A percentile compares a stretch with the other conserved stretches of the same genome.
phyloP scores from a whole-genome alignment of 2,888 invertebrate species.

The Scaptomyza polygonia region DNA sequence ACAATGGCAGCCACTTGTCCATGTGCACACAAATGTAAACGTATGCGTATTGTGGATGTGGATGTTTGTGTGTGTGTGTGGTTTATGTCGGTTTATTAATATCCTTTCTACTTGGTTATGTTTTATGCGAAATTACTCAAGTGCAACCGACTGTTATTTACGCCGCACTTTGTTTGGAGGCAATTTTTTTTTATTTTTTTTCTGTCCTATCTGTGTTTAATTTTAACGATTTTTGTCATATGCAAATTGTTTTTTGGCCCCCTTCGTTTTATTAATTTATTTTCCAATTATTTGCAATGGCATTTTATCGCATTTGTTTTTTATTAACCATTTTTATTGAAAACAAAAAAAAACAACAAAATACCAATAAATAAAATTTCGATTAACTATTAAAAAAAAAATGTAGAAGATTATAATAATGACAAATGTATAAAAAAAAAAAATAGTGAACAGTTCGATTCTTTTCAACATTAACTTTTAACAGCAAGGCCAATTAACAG shows the following conservation, averaged over 20 bases:
- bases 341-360: too few species aligned
- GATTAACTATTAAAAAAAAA: too few species aligned
- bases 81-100: slow-evolving; percentile 80
- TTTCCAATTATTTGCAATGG: slow-evolving; percentile 64
- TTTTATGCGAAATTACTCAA: slow-evolving; percentile 80
- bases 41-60: slow-evolving; percentile 22
- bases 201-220: slow-evolving; percentile 18
- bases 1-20: slow-evolving; percentile 63
- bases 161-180: slow-evolving; percentile 54
- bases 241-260: slow-evolving; percentile 48
- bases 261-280: slow-evolving; percentile 47
- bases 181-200: slow-evolving; percentile 22
- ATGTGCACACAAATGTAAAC: slow-evolving; percentile 30
- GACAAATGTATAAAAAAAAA: not conserved
- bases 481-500: slow-evolving; percentile 46
- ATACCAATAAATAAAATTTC: too few species aligned
- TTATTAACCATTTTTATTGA: slow-evolving; percentile 44
- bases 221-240: slow-evolving; percentile 56
- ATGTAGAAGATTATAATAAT: slow-evolving; percentile 1
- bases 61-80: slow-evolving; percentile 42
- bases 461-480: slow-evolving; percentile 20
- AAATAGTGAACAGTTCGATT: slow-evolving; percentile 2
- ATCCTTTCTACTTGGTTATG: slow-evolving; percentile 79
- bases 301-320: slow-evolving; percentile 49
- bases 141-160: slow-evolving; percentile 76